phyloP scores from a whole-genome alignment of 2,888 invertebrate genomes.

The Ganaspis brasiliensis region DNA sequence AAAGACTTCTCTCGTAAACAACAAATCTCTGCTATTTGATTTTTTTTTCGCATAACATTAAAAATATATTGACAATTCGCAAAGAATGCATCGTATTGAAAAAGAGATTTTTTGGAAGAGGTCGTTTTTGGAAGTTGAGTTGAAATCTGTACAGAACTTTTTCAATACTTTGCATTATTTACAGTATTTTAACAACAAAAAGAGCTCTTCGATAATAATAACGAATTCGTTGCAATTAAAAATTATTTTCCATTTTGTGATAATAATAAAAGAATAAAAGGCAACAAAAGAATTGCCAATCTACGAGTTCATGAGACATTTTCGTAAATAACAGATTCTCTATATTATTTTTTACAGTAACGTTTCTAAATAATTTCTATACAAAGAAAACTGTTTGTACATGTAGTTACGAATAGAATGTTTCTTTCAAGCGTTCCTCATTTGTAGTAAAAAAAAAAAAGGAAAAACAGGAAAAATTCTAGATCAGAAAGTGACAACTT shows the following conservation, averaged over 20 bases:
- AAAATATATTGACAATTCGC: conserved; percentile 1
- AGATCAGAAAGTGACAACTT: conserved; percentile 1
- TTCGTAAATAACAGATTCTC: conserved; percentile 9
- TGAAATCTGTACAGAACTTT: background rate
- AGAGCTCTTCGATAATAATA: too few relatives aligned
- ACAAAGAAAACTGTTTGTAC: background rate
- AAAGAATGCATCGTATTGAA: background rate
- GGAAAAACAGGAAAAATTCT: too few relatives aligned
- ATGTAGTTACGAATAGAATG: background rate
- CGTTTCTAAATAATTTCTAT: conserved; percentile 6
- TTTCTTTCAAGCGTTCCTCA: conserved; percentile 4
- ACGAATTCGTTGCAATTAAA: too few relatives aligned
- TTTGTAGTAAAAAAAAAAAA: background rate
- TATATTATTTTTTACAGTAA: conserved; percentile 5
- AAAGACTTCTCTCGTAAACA: background rate
- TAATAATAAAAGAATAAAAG: too few relatives aligned
- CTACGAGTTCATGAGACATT: background rate
- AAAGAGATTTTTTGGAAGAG: conserved; percentile 5
- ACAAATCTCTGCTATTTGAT: background rate
- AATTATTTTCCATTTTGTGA: too few relatives aligned
- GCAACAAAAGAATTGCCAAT: background rate
- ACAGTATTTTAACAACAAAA: background rate
- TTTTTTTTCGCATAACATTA: background rate
- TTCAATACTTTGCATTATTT: background rate
- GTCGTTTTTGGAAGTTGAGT: background rate